Base-by-base conservation (phyloP, 1,140 invertebrate genomes). In the Trachymyrmex cornetzi region DNA sequence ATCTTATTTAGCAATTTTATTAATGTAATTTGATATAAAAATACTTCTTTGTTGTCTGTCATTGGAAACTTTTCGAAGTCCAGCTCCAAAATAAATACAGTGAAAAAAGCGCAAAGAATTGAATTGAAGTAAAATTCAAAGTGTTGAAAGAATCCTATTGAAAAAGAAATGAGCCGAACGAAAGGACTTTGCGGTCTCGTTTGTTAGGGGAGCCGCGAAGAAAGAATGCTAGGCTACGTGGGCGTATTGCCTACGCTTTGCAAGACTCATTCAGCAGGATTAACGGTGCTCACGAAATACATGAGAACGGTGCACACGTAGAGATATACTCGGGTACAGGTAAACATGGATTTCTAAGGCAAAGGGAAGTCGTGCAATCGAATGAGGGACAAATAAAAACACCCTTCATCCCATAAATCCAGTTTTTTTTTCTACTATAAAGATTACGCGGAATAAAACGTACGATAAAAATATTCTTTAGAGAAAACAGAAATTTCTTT, bases 271-370 rank as follows among this genome's bases (percentile, higher is more conserved):
- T 84, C 69, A 61, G 80, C 67, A 84, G 80, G 80, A 84, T 84
- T 82, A 82, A 82, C 80, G 67, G 80, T 82, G 80, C 38, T 84
- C 80, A 84, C 69, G 14, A 72, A 84, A 84, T 84, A 74, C 57
- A 84, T 74, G 80, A 82, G 80, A 84, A 84, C 80, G 67, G 80
- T 84, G 80, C 69, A 84, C 80, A 84, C 80, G 38, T 48, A 84
- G 38, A 84, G 38, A 84, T 61, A 82, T 59, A 63, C 69, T 84
- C 69, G 77, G 30, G 63, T 67, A 67, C 80, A 61, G 81, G 63
- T 85, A 87, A 87, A 85, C 86, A 77, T 77, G 55, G 86, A 87
- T 85, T 71, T 77, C 66, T 14, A 61, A 85, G 63, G 72, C 59
- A 34, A 48, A 85, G 72, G 81, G 81, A 87, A 85, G 71, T 75